Base-by-base conservation (phyloP, 1,140 invertebrate species). In the Neelides sp. region DNA sequence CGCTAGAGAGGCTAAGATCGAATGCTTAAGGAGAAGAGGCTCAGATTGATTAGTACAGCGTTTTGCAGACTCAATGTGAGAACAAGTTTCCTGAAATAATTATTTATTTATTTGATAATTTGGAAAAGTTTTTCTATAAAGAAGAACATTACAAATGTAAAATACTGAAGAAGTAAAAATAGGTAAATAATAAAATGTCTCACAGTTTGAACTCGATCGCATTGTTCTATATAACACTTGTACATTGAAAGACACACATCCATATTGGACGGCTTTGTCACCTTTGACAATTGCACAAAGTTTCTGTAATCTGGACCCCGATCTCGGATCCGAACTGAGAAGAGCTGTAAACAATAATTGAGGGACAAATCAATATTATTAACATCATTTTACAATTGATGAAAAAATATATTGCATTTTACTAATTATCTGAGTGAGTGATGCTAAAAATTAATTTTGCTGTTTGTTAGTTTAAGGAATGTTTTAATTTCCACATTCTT, bases 261-360 rank as follows among this genome's bases (percentile, higher is more conserved):
- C 53, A 5, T 44, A 20, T 57, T 24, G 10, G 68, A 62, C 50
- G 68, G 62, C 46, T 69, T 69, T 13, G 37, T 41, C n/a, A 66
- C 66, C 2, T 75, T 51, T 1, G 80, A 79, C 10, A 85, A 64
- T 62, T 83, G 80, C 5, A 85, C 82, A 68, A 86, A 85, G 7
- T 78, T 80, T 54, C 83, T 64, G 62, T 79, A 76, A 57, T 83
- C 80, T 7, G 79, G 78, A 2, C 78, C 79, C 59, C 77, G 74
- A 8, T 5, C 78, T 30, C 77, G 65, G 2, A 81, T 70, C 60
- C 78, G 64, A 1, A 85, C 82, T 10, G 82, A 84, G 61, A 26
- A 57, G 15, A 46, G 39, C 35, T 57, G 32, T 10, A 35, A 37
- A 34, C 42, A 5, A 19, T 20, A 34, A 17, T 40, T 20, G 10